Evolutionary conservation across 2,113 vertebrate genomes (phyloP).

Genomic region (Callipepla squamata): DNA sequence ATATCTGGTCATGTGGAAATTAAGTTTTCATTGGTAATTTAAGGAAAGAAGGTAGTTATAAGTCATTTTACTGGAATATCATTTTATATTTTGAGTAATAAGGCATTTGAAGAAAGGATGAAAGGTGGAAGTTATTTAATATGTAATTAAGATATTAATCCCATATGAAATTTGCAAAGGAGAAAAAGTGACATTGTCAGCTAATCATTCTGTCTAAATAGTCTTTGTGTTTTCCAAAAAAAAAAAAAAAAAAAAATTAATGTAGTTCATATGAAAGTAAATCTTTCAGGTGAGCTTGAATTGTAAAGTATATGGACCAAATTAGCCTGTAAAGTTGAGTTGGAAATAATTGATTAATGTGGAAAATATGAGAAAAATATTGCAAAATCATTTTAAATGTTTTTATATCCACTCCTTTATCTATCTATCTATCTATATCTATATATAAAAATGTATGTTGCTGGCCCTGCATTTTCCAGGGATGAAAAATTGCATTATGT

Average conservation of each 20-base stretch:
- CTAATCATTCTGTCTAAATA: not conserved
- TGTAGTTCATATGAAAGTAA: not conserved
- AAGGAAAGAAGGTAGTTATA: not conserved
- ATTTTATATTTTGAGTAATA: not conserved
- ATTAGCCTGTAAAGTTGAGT: not conserved
- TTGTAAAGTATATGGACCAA: not conserved
- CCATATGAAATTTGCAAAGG: not conserved
- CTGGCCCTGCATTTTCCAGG: not conserved
- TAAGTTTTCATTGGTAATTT: not conserved
- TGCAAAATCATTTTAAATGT: not conserved
- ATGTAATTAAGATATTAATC: not conserved
- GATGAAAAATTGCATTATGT: not conserved
- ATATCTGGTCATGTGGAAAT: not conserved
- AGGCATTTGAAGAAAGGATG: not conserved
- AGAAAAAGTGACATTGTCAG: not conserved
- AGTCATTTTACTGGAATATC: not conserved
- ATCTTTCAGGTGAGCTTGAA: not conserved
- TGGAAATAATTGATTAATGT: not conserved
- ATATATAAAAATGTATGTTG: not conserved
- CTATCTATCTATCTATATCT: too few relatives aligned
- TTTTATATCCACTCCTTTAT: not conserved
- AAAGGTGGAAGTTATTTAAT: not conserved
- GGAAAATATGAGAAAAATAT: not conserved
- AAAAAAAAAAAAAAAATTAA: too few relatives aligned
- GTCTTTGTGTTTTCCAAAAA: not conserved